Conservation (phyloP, 2,797 vertebrate species). For the Australoheros facetus region DNA sequence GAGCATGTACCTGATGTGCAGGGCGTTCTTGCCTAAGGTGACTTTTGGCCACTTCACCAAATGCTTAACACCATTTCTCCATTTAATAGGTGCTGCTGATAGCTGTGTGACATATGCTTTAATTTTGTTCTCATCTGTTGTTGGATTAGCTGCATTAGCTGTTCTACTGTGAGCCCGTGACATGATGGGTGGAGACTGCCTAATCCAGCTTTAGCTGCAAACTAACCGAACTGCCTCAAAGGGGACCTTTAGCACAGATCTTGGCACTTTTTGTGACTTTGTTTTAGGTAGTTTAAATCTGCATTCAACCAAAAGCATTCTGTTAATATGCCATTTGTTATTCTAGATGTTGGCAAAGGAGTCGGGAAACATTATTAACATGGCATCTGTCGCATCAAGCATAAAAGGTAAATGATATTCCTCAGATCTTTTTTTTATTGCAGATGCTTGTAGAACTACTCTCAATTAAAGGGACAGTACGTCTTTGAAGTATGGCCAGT, state of each 20-base stretch:
- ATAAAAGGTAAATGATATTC: conserved; percentile 86
- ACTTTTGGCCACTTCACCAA: conserved; percentile 41
- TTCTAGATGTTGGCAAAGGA: conserved; percentile 91
- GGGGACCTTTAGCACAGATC: conserved; percentile 8
- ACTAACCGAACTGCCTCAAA: conserved; percentile 44
- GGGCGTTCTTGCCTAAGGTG: conserved; percentile 92
- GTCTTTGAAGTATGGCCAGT: conserved; percentile 45
- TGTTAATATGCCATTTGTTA: conserved; percentile 33
- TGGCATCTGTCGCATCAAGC: conserved; percentile 95
- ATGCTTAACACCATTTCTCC: conserved; percentile 23
- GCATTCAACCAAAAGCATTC: not conserved
- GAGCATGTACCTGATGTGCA: conserved; percentile 97
- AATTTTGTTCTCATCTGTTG: conserved; percentile 62
- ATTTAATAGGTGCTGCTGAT: conserved; percentile 8
- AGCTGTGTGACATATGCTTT: conserved; percentile 63
- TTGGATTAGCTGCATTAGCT: conserved; percentile 63
- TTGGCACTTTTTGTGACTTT: not conserved
- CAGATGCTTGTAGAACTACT: not conserved
- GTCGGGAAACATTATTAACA: conserved; percentile 96
- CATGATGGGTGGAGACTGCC: conserved; percentile 56
- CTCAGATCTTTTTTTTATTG: not conserved
- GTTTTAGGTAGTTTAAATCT: not conserved
- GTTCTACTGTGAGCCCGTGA: conserved; percentile 66
- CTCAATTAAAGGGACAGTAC: conserved; percentile 24
- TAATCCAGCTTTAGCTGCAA: conserved; percentile 68